Conservation (phyloP, 2,888 invertebrate genomes). For the Tupiocoris notatus region DNA sequence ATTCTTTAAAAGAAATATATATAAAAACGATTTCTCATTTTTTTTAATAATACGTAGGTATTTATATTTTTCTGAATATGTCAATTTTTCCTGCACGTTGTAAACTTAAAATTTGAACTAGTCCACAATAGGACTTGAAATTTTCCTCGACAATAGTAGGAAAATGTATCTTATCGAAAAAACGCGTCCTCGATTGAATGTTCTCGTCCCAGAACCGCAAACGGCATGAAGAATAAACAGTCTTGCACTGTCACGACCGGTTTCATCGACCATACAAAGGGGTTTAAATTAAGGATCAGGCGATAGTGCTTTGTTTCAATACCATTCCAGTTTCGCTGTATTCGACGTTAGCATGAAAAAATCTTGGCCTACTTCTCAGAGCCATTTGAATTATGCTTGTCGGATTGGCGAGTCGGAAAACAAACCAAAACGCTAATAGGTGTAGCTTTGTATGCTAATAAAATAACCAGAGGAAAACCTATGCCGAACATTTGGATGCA, state of each 20-base stretch:
- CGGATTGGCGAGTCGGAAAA: neutral
- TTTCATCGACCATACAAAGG: neutral
- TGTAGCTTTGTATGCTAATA: neutral
- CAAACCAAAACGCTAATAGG: neutral
- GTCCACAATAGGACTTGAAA: too few species aligned
- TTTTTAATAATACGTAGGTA: too few species aligned
- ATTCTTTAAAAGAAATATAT: too few species aligned
- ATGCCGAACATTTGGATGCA: neutral
- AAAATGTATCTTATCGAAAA: too few species aligned
- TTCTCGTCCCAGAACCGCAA: too few species aligned
- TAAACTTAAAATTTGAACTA: too few species aligned
- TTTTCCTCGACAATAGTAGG: too few species aligned
- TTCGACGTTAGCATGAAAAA: neutral
- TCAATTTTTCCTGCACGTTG: too few species aligned
- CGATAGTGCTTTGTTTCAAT: neutral
- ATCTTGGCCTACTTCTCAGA: neutral
- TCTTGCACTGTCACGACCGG: neutral
- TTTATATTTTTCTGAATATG: too few species aligned
- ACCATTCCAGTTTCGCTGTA: neutral
- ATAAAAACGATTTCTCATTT: too few species aligned
- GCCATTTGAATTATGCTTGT: neutral
- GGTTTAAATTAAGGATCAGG: neutral
- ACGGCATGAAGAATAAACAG: too few species aligned
- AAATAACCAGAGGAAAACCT: neutral
- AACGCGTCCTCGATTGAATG: too few species aligned